phyloP scores from a whole-genome alignment of 2,888 invertebrate genomes.

The Cylindroiulus punctatus region DNA sequence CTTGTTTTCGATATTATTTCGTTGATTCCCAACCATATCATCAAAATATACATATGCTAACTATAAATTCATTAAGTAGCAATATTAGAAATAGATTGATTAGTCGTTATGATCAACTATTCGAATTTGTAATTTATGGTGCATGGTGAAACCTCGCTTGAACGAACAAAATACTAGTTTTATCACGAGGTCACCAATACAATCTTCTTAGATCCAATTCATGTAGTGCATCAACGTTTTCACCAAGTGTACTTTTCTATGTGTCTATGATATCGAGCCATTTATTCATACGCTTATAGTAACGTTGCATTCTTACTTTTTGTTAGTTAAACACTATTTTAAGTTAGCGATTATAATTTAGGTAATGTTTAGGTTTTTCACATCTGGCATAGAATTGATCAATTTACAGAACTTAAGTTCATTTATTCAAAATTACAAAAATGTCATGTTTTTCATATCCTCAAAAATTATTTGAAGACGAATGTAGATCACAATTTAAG shows the following conservation, averaged over 20 bases:
- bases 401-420: slow-evolving; percentile 9
- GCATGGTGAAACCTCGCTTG: slow-evolving; percentile 49
- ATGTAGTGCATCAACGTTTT: slow-evolving; percentile 4
- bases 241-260: background rate
- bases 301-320: background rate
- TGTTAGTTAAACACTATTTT: background rate
- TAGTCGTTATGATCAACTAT: background rate
- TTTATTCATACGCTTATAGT: background rate
- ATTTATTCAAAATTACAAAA: background rate
- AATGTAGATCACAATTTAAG: too few species aligned
- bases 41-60: slow-evolving; percentile 33
- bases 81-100: background rate
- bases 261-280: background rate
- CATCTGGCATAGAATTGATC: slow-evolving; percentile 20
- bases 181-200: slow-evolving; percentile 49
- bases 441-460: too few species aligned
- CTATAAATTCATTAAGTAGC: slow-evolving; percentile 46
- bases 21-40: background rate
- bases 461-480: too few species aligned
- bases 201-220: background rate
- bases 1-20: background rate
- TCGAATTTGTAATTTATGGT: background rate
- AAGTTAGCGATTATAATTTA: slow-evolving; percentile 5
- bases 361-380: slow-evolving; percentile 15
- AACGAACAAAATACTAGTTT: slow-evolving; percentile 46